Percentiles rank a stretch among this genome's conserved stretches.
phyloP scores from a whole-genome alignment of 2,888 invertebrate species.

The Hirtodrosophila cameraria region DNA sequence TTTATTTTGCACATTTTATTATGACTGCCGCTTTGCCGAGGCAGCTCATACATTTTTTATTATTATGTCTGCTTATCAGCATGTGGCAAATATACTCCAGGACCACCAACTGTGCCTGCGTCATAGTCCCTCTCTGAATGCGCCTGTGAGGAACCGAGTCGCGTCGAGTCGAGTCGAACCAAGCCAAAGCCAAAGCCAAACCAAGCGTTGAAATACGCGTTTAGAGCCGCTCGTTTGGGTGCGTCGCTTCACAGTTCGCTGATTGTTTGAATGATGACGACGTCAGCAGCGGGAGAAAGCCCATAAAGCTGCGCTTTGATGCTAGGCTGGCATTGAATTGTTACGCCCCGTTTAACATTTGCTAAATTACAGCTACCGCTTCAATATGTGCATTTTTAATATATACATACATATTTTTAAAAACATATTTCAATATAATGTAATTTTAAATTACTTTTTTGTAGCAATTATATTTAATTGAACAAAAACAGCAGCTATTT shows the following conservation, averaged over 20 bases:
- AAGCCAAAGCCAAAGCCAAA: slow-evolving; percentile 29
- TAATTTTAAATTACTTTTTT: not conserved
- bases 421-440: not conserved
- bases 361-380: slow-evolving; percentile 30
- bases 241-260: slow-evolving; percentile 74
- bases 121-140: slow-evolving; percentile 11
- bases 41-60: slow-evolving; percentile 76
- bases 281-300: slow-evolving; percentile 53
- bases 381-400: slow-evolving; percentile 22
- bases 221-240: slow-evolving; percentile 74
- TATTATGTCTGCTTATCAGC: slow-evolving; percentile 78
- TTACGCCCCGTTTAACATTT: slow-evolving; percentile 65
- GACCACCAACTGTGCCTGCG: slow-evolving; percentile 41
- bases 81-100: slow-evolving; percentile 76
- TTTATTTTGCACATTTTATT: slow-evolving; percentile 78
- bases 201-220: slow-evolving; percentile 75
- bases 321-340: slow-evolving; percentile 71
- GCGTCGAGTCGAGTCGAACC: slow-evolving; percentile 14
- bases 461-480: too few relatives aligned
- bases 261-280: slow-evolving; percentile 75
- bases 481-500: too few relatives aligned
- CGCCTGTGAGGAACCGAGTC: slow-evolving; percentile 11
- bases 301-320: slow-evolving; percentile 64
- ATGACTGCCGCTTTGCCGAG: slow-evolving; percentile 68
- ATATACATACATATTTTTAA: not conserved